These are phyloP conservation scores for Amblyjoppa proteus DNA, from an alignment of 2,888 invertebrate genomes.

Conservation along the genomic window DNA sequence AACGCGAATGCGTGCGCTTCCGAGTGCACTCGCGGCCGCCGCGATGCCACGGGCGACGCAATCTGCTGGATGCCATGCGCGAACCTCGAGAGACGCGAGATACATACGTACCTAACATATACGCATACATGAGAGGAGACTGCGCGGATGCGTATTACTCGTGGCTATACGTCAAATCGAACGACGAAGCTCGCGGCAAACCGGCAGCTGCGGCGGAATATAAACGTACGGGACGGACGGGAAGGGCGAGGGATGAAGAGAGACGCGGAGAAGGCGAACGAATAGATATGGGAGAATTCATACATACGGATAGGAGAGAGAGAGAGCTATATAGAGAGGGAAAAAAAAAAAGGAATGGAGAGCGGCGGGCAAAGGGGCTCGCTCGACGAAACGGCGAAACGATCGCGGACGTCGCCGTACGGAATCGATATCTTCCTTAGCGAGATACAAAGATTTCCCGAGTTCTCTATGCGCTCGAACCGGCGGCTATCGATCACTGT, in stretches of 20 bases:
- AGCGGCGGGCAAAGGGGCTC: constrained; percentile 12
- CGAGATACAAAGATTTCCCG: constrained; percentile 56
- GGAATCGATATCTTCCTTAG: constrained; percentile 64
- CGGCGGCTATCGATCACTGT: constrained; percentile 10
- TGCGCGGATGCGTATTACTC: constrained; percentile 47
- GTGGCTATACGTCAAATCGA: constrained; percentile 61
- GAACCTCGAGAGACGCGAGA: constrained; percentile 31
- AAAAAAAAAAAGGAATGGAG: constrained; percentile 4
- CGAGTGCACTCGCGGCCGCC: constrained; percentile 1
- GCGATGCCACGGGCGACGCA: background rate
- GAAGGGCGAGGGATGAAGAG: background rate
- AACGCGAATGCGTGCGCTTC: constrained; percentile 36
- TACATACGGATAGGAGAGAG: constrained; percentile 48
- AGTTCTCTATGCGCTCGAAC: constrained; percentile 16
- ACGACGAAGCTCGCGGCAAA: constrained; percentile 50
- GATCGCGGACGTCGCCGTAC: constrained; percentile 50
- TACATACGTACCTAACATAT: constrained; percentile 39
- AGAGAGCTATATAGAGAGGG: background rate
- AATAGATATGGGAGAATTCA: constrained; percentile 44
- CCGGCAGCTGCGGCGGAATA: constrained; percentile 47
- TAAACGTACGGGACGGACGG: constrained; percentile 48
- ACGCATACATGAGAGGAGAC: constrained; percentile 13
- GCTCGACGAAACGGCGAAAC: constrained; percentile 21
- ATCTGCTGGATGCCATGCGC: constrained; percentile 1
- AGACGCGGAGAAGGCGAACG: constrained; percentile 23